These are phyloP conservation scores for Ictalurus punctatus DNA, from an alignment of 2,113 vertebrate species.

Conservation along the genomic window DNA sequence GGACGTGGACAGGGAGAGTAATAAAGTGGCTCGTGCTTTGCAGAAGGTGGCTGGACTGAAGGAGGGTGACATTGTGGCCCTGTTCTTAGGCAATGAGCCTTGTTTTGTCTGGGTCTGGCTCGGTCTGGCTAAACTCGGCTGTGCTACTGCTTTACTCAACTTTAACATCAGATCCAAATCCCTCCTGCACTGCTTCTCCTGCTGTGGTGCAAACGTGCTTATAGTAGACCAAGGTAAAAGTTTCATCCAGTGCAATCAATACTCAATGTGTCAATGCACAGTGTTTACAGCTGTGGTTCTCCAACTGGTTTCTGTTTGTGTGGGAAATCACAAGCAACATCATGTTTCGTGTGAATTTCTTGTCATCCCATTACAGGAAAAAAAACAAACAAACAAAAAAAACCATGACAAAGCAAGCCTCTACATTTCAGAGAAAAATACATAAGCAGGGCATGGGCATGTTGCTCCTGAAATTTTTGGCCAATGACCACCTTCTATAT, in stretches of 20 bases:
- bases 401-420: no score
- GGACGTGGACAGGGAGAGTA: slow-evolving; percentile 73
- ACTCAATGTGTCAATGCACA: not conserved
- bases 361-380: not conserved
- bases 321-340: not conserved
- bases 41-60: slow-evolving; percentile 61
- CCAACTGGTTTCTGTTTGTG: not conserved
- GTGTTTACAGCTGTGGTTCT: not conserved
- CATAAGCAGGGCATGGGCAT: not conserved
- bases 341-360: no score
- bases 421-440: not conserved
- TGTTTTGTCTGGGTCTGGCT: slow-evolving; percentile 74
- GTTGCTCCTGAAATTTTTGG: not conserved
- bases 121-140: slow-evolving; percentile 77
- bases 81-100: slow-evolving; percentile 78
- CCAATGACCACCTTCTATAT: not conserved
- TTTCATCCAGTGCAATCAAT: not conserved
- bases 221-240: slow-evolving; percentile 55
- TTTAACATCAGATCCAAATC: slow-evolving; percentile 76
- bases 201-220: slow-evolving; percentile 74
- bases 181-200: slow-evolving; percentile 78
- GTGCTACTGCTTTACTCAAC: slow-evolving; percentile 75
- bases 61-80: slow-evolving; percentile 73
- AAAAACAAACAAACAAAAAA: no score
- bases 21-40: slow-evolving; percentile 70